Evolutionary conservation across 2,888 invertebrate species (phyloP).

Genomic region (Melinopterus prodromus): DNA sequence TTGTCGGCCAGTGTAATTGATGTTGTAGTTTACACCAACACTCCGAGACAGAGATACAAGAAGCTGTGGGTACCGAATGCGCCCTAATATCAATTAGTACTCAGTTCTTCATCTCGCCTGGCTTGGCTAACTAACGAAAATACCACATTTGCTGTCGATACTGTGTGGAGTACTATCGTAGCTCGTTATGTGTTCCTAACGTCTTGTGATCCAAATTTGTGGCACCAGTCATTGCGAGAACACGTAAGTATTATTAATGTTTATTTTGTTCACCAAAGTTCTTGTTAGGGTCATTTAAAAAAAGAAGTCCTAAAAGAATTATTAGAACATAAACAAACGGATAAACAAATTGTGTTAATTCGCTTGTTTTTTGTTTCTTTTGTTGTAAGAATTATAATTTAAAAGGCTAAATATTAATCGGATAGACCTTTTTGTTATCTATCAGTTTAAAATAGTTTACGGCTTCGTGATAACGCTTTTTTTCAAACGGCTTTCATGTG

Average conservation of each 20-base stretch:
- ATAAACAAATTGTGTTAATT: not conserved
- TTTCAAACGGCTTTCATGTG: not conserved
- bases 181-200: not conserved
- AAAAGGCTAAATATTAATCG: not conserved
- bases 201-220: not conserved
- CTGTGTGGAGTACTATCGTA: not conserved
- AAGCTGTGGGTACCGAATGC: not conserved
- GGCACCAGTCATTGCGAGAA: not conserved
- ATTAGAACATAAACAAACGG: too few species aligned
- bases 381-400: not conserved
- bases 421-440: not conserved
- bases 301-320: too few species aligned
- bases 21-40: not conserved
- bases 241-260: not conserved
- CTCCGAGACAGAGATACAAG: not conserved
- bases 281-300: too few species aligned
- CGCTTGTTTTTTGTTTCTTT: not conserved
- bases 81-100: not conserved
- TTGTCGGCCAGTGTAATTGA: not conserved
- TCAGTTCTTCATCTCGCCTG: not conserved
- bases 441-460: too few species aligned
- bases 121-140: not conserved
- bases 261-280: not conserved
- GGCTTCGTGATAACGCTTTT: too few species aligned
- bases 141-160: not conserved